phyloP scores from a whole-genome alignment of 2,797 vertebrate genomes.

The Basileuterus tristriatus region DNA sequence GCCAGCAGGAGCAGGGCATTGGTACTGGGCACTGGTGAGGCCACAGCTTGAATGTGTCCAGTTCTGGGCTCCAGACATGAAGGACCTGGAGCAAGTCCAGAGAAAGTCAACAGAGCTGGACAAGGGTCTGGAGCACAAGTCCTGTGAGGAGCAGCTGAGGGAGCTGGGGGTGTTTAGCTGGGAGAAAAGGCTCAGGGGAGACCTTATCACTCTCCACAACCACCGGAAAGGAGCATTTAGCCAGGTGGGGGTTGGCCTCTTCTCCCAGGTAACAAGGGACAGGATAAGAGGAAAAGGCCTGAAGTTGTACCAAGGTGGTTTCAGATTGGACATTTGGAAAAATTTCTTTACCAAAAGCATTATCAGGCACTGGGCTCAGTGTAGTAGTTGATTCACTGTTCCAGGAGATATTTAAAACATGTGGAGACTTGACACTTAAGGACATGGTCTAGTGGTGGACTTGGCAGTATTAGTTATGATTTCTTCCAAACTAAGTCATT shows the following conservation, averaged over 20 bases:
- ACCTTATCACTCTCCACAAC: too few relatives aligned
- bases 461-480: not conserved
- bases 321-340: not conserved
- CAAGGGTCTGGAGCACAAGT: not conserved
- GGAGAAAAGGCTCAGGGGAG: not conserved
- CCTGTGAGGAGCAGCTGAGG: not conserved
- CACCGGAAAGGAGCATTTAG: fast-evolving
- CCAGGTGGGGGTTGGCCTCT: not conserved
- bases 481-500: not conserved
- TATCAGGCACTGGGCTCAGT: not conserved
- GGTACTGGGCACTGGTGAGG: not conserved
- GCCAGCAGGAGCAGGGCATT: not conserved
- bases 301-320: not conserved
- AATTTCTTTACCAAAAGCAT: not conserved
- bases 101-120: fast-evolving
- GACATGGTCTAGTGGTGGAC: not conserved
- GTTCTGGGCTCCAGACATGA: fast-evolving
- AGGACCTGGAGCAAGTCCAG: fast-evolving
- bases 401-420: not conserved
- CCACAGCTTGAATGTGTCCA: fast-evolving
- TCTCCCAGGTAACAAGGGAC: not conserved
- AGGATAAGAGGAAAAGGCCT: not conserved
- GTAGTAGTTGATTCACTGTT: not conserved
- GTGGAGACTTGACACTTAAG: not conserved
- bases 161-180: not conserved